phyloP scores from a whole-genome alignment of 2,797 vertebrate species.

The Tympanoctomys barrerae region DNA sequence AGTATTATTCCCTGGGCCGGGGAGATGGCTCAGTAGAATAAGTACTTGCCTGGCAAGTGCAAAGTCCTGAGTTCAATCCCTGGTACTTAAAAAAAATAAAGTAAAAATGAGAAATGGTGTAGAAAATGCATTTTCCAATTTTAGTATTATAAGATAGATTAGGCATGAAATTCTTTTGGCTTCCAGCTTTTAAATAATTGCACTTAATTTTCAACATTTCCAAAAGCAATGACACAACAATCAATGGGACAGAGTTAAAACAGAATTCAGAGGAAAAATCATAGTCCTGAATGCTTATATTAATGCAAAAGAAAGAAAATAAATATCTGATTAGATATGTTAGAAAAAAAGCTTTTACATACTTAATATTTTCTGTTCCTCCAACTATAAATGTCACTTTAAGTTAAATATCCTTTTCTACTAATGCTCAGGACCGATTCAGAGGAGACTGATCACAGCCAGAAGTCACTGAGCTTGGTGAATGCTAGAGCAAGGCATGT shows the following conservation, averaged over 20 bases:
- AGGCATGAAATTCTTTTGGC: not conserved
- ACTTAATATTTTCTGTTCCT: slow-evolving; percentile 32
- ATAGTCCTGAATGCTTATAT: slow-evolving; percentile 10
- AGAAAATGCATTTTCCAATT: not conserved
- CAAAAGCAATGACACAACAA: not conserved
- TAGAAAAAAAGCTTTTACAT: not conserved
- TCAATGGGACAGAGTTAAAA: slow-evolving; percentile 1
- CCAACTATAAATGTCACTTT: not conserved
- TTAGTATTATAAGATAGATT: not conserved
- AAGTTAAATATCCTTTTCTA: not conserved
- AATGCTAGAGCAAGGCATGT: slow-evolving; percentile 35
- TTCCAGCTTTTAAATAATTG: not conserved
- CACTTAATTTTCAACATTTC: not conserved
- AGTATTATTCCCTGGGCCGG: no score
- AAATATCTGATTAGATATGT: not conserved
- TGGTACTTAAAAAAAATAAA: no score
- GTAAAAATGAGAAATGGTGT: not conserved
- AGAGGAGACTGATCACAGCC: not conserved
- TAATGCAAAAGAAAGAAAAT: not conserved
- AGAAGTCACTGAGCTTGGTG: not conserved
- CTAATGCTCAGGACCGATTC: slow-evolving; percentile 30
- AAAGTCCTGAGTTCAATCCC: no score
- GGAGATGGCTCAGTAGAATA: no score
- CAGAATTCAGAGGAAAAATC: slow-evolving; percentile 64
- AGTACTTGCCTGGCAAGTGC: no score